Percentiles rank a stretch among this genome's conserved stretches.
These are phyloP conservation scores for Trichacis sp. DNA, from an alignment of 2,888 invertebrate species.

Conservation along the genomic window DNA sequence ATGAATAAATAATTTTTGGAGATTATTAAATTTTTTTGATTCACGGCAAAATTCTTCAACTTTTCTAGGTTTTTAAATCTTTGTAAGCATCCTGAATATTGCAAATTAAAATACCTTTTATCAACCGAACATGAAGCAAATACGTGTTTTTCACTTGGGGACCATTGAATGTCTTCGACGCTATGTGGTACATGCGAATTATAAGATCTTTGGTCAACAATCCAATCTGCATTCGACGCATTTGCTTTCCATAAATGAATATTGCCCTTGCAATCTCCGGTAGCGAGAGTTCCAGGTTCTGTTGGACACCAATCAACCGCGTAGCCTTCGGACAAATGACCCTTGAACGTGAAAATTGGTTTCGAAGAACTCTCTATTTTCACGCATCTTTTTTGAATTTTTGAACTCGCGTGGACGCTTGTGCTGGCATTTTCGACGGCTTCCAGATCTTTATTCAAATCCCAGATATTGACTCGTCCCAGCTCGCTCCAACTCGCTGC, in stretches of 20 bases:
- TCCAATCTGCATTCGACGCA: conserved; percentile 75
- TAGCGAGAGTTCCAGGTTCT: conserved; percentile 85
- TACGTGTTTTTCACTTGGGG: conserved; percentile 92
- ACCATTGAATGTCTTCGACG: conserved; percentile 99
- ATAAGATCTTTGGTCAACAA: conserved; percentile 89
- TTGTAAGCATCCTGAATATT: too few relatives aligned
- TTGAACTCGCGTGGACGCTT: conserved; percentile 72
- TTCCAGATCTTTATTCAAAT: conserved; percentile 83
- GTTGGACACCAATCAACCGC: conserved; percentile 93
- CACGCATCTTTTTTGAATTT: conserved; percentile 70
- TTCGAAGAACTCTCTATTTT: conserved; percentile 71
- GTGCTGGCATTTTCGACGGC: conserved; percentile 80
- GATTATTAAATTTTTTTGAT: too few relatives aligned
- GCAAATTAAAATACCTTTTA: conserved; percentile 71
- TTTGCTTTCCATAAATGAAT: conserved; percentile 94
- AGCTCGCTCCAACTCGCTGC: conserved; percentile 97
- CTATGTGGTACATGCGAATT: conserved; percentile 88
- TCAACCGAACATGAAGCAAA: conserved; percentile 91
- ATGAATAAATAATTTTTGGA: too few relatives aligned
- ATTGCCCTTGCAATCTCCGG: conserved; percentile 93
- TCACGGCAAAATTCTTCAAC: too few relatives aligned
- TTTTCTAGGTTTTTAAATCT: conserved; percentile 5
- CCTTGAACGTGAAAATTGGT: conserved; percentile 89
- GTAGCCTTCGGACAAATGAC: conserved; percentile 94
- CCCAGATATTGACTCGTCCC: conserved; percentile 93